Evolutionary conservation across 2,888 invertebrate genomes (phyloP).

Genomic region (Zelleria hepariella): DNA sequence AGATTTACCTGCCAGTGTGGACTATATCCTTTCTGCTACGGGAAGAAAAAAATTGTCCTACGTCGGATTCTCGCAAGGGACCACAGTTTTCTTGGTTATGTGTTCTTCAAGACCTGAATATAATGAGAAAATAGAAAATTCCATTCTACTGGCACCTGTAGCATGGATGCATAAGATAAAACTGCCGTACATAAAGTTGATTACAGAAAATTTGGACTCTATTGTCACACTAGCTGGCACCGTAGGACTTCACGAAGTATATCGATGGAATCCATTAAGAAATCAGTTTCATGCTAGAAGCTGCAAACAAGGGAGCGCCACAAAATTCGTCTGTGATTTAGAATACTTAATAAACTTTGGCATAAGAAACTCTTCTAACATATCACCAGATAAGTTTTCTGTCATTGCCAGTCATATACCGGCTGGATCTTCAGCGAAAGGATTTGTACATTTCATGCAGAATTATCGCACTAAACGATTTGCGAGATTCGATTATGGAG

Average conservation of each 20-base stretch:
- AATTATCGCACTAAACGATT: slow-evolving; percentile 40
- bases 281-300: slow-evolving; percentile 38
- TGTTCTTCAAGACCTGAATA: slow-evolving; percentile 46
- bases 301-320: slow-evolving; percentile 28
- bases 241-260: slow-evolving; percentile 41
- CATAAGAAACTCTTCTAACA: slow-evolving; percentile 32
- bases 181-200: slow-evolving; percentile 37
- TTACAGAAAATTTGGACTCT: slow-evolving; percentile 27
- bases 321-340: slow-evolving; percentile 37
- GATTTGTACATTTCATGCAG: slow-evolving; percentile 50
- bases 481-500: slow-evolving; percentile 45
- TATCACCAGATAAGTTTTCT: slow-evolving; percentile 36
- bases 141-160: slow-evolving; percentile 52
- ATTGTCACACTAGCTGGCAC: slow-evolving; percentile 26
- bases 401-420: slow-evolving; percentile 49
- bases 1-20: slow-evolving; percentile 49
- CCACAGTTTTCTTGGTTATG: slow-evolving; percentile 50
- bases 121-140: slow-evolving; percentile 46
- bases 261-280: slow-evolving; percentile 27
- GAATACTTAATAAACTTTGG: slow-evolving; percentile 45
- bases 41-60: slow-evolving; percentile 36
- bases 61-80: slow-evolving; percentile 58
- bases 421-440: slow-evolving; percentile 44
- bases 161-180: slow-evolving; percentile 37
- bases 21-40: slow-evolving; percentile 39